phyloP scores from a whole-genome alignment of 1,140 invertebrate species.

The Amphibalanus amphitrite region DNA sequence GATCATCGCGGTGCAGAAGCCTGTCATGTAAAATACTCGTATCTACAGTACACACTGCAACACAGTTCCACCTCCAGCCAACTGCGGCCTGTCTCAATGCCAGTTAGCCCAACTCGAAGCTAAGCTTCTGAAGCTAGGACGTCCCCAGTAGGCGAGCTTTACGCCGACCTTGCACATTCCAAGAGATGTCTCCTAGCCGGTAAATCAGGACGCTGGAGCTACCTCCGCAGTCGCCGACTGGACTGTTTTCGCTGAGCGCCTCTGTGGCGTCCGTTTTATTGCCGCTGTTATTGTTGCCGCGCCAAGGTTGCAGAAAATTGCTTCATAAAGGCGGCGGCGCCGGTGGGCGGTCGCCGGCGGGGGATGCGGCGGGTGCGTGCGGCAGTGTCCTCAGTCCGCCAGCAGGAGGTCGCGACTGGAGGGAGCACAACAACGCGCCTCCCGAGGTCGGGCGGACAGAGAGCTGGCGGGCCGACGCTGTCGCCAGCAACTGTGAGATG shows the following conservation, averaged over 20 bases:
- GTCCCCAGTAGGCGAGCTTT: no score
- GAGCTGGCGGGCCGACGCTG: no score
- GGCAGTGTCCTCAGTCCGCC: not conserved
- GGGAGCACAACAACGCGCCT: not conserved
- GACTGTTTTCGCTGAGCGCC: not conserved
- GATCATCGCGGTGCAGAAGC: no score
- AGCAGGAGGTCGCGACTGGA: not conserved
- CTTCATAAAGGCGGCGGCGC: not conserved
- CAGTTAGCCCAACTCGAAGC: not conserved
- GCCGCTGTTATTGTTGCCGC: not conserved
- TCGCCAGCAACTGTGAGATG: no score
- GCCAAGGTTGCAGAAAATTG: not conserved
- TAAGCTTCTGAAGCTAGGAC: not conserved
- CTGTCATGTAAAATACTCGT: no score
- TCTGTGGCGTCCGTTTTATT: not conserved
- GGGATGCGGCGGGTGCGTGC: no score
- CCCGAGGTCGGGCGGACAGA: no score
- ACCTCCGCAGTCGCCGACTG: no score
- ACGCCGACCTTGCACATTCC: not conserved
- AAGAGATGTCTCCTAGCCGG: not conserved
- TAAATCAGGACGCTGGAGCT: not conserved
- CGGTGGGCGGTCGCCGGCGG: no score
- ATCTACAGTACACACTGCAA: no score
- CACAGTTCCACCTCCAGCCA: not conserved
- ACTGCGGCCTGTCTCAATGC: not conserved